A percentile compares a stretch with the other conserved stretches of the same genome.
phyloP scores from a whole-genome alignment of 2,113 vertebrate species.

The Ptyas mucosa region DNA sequence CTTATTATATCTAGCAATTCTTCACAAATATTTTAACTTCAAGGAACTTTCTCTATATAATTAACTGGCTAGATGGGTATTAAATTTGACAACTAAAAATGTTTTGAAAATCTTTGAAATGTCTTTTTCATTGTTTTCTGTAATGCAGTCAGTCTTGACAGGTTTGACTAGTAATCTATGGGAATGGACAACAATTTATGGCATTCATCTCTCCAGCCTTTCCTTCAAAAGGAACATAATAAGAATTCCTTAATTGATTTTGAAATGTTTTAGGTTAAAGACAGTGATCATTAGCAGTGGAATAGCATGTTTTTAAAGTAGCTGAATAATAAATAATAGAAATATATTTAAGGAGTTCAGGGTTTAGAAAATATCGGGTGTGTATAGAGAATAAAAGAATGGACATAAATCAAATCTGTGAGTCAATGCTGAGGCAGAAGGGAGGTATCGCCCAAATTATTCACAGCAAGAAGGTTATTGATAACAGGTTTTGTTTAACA shows the following conservation, averaged over 20 bases:
- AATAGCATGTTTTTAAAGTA: not conserved
- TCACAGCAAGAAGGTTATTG: not conserved
- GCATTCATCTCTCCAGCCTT: no score
- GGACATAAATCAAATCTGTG: not conserved
- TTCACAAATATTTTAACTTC: not conserved
- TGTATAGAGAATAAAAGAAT: not conserved
- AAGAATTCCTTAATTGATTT: not conserved
- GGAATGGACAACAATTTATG: not conserved
- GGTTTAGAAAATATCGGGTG: not conserved
- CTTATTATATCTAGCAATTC: not conserved
- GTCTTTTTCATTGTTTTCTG: not conserved
- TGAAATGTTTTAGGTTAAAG: not conserved
- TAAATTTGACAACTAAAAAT: conserved; percentile 5
- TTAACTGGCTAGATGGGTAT: not conserved
- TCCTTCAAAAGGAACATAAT: not conserved
- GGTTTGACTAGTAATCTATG: not conserved
- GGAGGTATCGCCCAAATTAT: not conserved
- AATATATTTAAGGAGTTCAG: not conserved
- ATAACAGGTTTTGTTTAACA: not conserved
- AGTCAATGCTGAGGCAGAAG: not conserved
- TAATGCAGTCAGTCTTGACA: not conserved
- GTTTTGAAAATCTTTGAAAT: not conserved
- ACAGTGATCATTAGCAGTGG: not conserved
- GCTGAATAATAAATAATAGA: not conserved
- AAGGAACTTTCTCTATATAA: not conserved